Evolutionary conservation across 2,797 vertebrate species (phyloP).

Genomic region (Adrianichthys oophorus): DNA sequence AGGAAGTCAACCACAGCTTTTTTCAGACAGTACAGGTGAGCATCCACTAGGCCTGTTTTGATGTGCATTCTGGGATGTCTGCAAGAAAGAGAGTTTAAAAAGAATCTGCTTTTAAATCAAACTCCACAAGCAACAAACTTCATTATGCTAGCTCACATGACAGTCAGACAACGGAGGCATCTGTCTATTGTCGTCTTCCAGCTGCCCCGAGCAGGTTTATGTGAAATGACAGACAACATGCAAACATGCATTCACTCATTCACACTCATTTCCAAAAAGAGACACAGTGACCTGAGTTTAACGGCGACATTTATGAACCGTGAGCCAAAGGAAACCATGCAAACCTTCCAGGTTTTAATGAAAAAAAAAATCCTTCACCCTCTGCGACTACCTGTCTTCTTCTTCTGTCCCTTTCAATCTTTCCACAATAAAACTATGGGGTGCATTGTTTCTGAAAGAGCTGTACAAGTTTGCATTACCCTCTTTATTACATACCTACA

Average conservation of each 20-base stretch:
- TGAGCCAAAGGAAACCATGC: slow-evolving; percentile 70
- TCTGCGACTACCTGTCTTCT: slow-evolving; percentile 22
- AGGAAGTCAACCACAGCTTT: slow-evolving; percentile 93
- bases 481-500: slow-evolving; percentile 33
- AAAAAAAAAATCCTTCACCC: slow-evolving; percentile 20
- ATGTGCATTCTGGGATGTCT: slow-evolving; percentile 95
- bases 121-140: too few species aligned
- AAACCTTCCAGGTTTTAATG: slow-evolving; percentile 41
- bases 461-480: slow-evolving; percentile 25
- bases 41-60: slow-evolving; percentile 92
- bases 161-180: slow-evolving; percentile 29
- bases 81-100: slow-evolving; percentile 23
- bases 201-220: slow-evolving; percentile 42
- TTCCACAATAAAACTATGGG: slow-evolving; percentile 43
- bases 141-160: slow-evolving; percentile 10
- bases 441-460: slow-evolving; percentile 31
- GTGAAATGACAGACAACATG: slow-evolving; percentile 6
- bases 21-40: slow-evolving; percentile 97
- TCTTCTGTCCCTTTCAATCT: slow-evolving; percentile 47
- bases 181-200: too few species aligned
- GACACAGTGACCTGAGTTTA: slow-evolving; percentile 37
- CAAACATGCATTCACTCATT: slow-evolving; percentile 34
- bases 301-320: slow-evolving; percentile 74
- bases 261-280: slow-evolving; percentile 16
- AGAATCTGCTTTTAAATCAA: neutral